Base-by-base conservation (phyloP, 2,113 vertebrate genomes). In the Pseudopodoces humilis region DNA sequence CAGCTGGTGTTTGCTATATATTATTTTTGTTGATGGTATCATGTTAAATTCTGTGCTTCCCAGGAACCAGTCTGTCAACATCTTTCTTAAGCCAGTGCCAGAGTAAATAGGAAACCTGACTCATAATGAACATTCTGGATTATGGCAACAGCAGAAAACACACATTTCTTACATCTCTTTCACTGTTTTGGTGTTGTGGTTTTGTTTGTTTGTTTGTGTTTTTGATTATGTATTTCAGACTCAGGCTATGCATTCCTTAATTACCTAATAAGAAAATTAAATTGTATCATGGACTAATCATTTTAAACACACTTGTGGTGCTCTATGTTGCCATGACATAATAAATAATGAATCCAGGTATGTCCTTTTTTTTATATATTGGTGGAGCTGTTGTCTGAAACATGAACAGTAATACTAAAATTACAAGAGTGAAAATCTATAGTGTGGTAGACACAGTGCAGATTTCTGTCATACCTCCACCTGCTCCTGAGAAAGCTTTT, bases 1-100 rank as follows among this genome's bases (percentile, higher is more conserved):
- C 93, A 96, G 89, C 89, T 92, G 89, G 58, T 96, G 85, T 93
- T 97, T 94, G 85, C 78, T 88, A 76, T 93, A 72, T 86, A 88
- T 87, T 95, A 87, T 87, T 94, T 39, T 95, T 94, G 81, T 89
- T 91, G 67, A 77, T 65, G 70, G 30, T 63, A 89, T 46, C 55
- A 69, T 92, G 53, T 85, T 85, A 87, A 83, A 94, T 89, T 89
- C 39, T 78, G 27, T 90, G 74, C 83, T 94, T 96, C 70, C 33
- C 44, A 63, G 80, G 92, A 93, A 86, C 25, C 62, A 72, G 55
- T 62, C 86, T 94, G 78, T 89, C 75, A 95, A 65, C 55, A 77
- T 94, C 67, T 85, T 77, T 88, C 46, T 90, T 77, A 93, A 86
- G 33, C 75, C 85, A 74, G 67, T 88, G 87, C 82, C 87, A 87